Evolutionary conservation across 2,113 vertebrate genomes (phyloP), one percentile per base, ranked within the genome.

Genomic region (Notothenia rossii): DNA sequence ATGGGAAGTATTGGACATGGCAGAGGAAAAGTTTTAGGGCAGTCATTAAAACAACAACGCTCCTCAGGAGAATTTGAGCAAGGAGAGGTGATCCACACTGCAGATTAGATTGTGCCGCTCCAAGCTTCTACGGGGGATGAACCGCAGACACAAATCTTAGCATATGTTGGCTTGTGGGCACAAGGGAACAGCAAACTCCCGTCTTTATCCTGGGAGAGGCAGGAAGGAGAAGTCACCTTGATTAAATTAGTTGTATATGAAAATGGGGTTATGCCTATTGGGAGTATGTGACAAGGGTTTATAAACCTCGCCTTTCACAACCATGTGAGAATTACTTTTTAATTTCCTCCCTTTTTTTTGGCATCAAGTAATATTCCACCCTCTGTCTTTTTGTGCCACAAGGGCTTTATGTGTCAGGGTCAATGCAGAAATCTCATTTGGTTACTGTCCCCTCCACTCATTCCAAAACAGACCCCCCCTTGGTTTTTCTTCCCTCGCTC

Each of bases 221-320:
- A 48, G 79, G 78, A 82, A 86, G 72, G 82, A 92, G 87, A 94
- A 92, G 93, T 94, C 93, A 94, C 91, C 93, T 94, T 94, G 93
- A 94, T 94, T 92, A 93, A 94, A 94, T 93, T 90, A 92, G 91
- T 90, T 89, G 90, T 82, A 87, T 91, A 92, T 91, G 91, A 91
- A 93, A 93, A 93, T 90, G 88, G 90, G 93, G 92, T 93, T 93
- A 92, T 88, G 86, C 86, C 91, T 91, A 74, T 77, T 87, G 93
- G 91, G 93, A 93, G 73, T 58, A 67, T 7, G 84, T 90, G 91
- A 92, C 91, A 89, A 86, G 88, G 90, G 88, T 88, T 94, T 88
- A 87, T 88, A 90, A 90, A 90, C 81, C 84, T 90, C 56, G 66
- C 74, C 84, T 90, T 82, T 86, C 82, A 89, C 75, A 81, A 77